Base-by-base conservation (phyloP, 2,113 vertebrate species). In the Caretta caretta region DNA sequence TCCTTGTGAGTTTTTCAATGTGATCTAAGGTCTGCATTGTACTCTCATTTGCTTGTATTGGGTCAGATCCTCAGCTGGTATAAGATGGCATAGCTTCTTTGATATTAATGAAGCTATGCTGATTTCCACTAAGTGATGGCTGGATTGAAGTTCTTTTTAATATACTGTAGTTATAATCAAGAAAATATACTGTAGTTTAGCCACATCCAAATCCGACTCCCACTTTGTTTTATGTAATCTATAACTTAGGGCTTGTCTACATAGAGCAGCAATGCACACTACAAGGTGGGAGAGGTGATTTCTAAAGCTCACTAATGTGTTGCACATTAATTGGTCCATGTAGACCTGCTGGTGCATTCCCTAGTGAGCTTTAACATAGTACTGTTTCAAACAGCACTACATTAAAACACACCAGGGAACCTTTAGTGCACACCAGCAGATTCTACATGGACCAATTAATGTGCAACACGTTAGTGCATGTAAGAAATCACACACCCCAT, bases 161-260 rank as follows among this genome's bases (percentile, higher is more conserved):
- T 10, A 85, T 2, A 42, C 42, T 42, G 42, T 42, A 59, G 42
- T 51, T 75, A 57, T 10, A 84, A 93, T 50, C 84, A 87, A 50
- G n/a, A 76, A 94, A 96, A 49, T 85, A 54, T 50, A 87, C 50
- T 69, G 53, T 48, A 93, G 57, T 75, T 91, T 91, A 84, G 62
- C 93, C 93, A 93, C 53, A 51, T 59, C 92, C 57, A 79, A 90
- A 93, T 94, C 85, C 94, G 94, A 90, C 80, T 95, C 83, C 7
- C 24, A 90, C 87, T 82, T 76, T 10, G 2, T 92, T 84, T 92
- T 90, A 24, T 46, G 51, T 93, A 93, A 93, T 65, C 31, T 65
- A n/a, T 69, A 69, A 35, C 35, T 69, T 69, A 69, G 35, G 16
- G 62, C 62, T n/a, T 69, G 62, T n/a, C 62, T n/a, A 8, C 31